Evolutionary conservation across 2,113 vertebrate species (phyloP).

Genomic region (Platichthys flesus): DNA sequence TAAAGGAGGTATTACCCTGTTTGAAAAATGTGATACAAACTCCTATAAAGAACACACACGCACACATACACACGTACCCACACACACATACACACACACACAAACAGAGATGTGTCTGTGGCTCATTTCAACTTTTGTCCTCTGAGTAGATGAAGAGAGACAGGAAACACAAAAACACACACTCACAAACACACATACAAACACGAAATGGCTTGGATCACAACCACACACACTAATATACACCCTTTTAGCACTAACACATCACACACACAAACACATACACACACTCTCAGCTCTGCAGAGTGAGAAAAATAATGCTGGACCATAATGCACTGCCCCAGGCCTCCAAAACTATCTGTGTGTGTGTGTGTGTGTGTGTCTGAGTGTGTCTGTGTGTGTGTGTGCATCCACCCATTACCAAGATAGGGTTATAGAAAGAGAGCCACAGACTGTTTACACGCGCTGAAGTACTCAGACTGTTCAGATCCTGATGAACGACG

Average conservation of each 20-base stretch:
- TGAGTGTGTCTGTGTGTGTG: constrained; percentile 23
- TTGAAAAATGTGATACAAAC: constrained; percentile 4
- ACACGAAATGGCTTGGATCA: background rate
- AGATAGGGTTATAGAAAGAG: background rate
- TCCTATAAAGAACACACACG: background rate
- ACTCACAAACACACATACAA: background rate
- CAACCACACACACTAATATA: constrained; percentile 2
- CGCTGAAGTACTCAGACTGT: no score
- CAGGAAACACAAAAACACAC: constrained; percentile 15
- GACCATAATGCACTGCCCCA: constrained; percentile 54
- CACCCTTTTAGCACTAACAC: constrained; percentile 60
- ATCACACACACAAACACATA: constrained; percentile 40
- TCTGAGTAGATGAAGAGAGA: constrained; percentile 48
- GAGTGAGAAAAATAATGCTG: constrained; percentile 50
- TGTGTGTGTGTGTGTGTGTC: background rate
- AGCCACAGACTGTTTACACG: background rate
- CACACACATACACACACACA: constrained; percentile 20
- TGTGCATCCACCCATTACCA: constrained; percentile 11
- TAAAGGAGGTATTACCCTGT: constrained; percentile 13
- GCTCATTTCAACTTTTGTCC: constrained; percentile 42
- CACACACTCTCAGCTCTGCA: background rate
- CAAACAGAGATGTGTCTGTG: constrained; percentile 10
- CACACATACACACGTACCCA: background rate
- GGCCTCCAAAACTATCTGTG: constrained; percentile 11
- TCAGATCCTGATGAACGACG: no score